Percentiles rank a stretch among this genome's conserved stretches.
Conservation (phyloP, 2,113 vertebrate genomes). For the Limnothrissa miodon region DNA sequence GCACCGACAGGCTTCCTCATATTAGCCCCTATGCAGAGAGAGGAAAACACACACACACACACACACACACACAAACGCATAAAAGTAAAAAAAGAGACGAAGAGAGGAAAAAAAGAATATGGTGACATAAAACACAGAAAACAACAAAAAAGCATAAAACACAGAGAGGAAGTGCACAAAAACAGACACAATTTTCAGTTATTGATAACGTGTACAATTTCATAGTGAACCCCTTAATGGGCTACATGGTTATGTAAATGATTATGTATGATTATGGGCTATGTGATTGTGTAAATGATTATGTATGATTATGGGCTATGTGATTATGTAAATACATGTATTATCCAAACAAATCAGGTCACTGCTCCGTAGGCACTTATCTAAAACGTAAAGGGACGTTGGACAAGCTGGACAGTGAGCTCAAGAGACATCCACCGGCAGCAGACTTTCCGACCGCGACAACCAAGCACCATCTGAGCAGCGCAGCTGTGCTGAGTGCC, state of each 20-base stretch:
- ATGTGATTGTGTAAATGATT: no score
- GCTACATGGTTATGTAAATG: no score
- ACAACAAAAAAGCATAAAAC: background rate
- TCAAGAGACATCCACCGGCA: background rate
- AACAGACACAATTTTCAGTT: background rate
- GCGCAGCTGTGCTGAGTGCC: background rate
- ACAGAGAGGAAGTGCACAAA: background rate
- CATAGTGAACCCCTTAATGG: no score
- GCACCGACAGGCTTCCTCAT: constrained; percentile 1
- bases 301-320: no score
- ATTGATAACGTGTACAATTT: background rate
- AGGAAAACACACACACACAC: background rate
- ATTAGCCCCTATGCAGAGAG: background rate
- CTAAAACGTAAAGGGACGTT: background rate
- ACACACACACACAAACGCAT: background rate
- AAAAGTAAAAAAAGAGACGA: background rate
- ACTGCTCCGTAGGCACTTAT: background rate
- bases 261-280: no score
- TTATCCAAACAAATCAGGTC: background rate
- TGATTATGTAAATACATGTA: background rate
- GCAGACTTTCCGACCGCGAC: background rate
- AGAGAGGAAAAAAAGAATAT: background rate
- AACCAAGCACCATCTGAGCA: background rate
- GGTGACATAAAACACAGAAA: background rate
- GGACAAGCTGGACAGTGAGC: background rate